These are phyloP conservation scores for Rhizomys pruinosus DNA, from an alignment of 2,113 vertebrate genomes.

Conservation along the genomic window DNA sequence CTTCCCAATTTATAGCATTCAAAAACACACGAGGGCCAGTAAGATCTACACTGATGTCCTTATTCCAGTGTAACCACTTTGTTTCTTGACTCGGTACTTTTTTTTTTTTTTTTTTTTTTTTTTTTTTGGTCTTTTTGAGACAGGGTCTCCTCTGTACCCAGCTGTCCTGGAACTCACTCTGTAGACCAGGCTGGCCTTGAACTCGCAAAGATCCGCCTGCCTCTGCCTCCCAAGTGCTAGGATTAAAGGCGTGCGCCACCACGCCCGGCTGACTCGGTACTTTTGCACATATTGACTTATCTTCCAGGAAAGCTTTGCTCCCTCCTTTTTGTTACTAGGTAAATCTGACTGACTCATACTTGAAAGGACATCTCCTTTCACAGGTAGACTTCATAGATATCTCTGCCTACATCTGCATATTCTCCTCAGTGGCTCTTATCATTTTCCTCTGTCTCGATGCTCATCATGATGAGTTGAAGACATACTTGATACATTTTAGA, in stretches of 20 bases:
- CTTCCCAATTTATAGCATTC: background rate
- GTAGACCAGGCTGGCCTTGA: too few relatives aligned
- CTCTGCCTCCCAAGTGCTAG: too few relatives aligned
- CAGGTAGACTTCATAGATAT: background rate
- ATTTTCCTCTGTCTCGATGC: background rate
- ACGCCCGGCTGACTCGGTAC: too few relatives aligned
- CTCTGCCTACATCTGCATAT: background rate
- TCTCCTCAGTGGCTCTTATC: background rate
- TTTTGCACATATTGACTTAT: background rate
- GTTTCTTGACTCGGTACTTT: background rate
- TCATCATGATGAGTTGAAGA: background rate
- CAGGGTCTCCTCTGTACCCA: too few relatives aligned
- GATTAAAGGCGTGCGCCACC: too few relatives aligned
- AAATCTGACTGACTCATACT: background rate
- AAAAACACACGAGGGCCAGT: background rate
- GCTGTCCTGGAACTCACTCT: too few relatives aligned
- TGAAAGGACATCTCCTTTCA: background rate
- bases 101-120: too few relatives aligned
- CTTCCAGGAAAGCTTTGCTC: background rate
- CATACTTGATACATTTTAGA: background rate
- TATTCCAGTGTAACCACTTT: background rate
- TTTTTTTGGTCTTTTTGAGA: too few relatives aligned
- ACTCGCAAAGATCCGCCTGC: too few relatives aligned
- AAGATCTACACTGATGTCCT: background rate
- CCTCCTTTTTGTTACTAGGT: background rate